These are phyloP conservation scores for Pseudomyrmex flavicornis DNA, from an alignment of 1,140 invertebrate genomes.

Conservation along the genomic window DNA sequence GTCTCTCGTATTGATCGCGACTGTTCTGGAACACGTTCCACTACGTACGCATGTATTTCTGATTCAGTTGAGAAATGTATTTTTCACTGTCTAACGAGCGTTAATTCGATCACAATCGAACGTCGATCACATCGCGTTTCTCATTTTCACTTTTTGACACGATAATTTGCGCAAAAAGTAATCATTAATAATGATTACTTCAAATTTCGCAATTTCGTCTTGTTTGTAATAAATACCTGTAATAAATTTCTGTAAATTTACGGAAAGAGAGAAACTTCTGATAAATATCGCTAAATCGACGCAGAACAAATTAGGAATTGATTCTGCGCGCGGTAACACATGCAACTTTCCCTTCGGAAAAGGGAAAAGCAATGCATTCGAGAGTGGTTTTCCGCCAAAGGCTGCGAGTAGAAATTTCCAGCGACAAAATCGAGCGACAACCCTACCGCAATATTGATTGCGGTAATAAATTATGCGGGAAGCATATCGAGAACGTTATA, in stretches of 20 bases:
- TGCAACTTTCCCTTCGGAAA: background rate
- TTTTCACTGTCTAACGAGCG: background rate
- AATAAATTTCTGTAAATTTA: too few relatives aligned
- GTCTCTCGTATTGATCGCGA: conserved; percentile 27
- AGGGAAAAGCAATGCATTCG: background rate
- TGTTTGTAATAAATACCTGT: too few relatives aligned
- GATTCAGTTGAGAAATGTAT: background rate
- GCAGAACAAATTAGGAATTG: background rate
- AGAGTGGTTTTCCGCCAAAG: background rate
- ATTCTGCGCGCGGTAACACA: background rate
- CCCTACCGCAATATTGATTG: background rate
- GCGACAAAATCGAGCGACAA: background rate
- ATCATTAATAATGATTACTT: too few relatives aligned
- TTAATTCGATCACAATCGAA: background rate
- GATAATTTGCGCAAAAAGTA: background rate
- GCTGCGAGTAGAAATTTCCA: background rate
- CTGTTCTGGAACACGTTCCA: background rate
- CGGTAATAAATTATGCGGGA: background rate
- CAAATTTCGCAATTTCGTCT: too few relatives aligned
- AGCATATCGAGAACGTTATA: background rate
- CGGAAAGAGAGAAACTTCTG: too few relatives aligned
- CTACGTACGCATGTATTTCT: background rate
- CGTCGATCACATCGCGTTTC: background rate
- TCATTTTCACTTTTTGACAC: background rate
- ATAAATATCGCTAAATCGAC: background rate